phyloP scores from a whole-genome alignment of 1,140 invertebrate species.

The Artemia franciscana region DNA sequence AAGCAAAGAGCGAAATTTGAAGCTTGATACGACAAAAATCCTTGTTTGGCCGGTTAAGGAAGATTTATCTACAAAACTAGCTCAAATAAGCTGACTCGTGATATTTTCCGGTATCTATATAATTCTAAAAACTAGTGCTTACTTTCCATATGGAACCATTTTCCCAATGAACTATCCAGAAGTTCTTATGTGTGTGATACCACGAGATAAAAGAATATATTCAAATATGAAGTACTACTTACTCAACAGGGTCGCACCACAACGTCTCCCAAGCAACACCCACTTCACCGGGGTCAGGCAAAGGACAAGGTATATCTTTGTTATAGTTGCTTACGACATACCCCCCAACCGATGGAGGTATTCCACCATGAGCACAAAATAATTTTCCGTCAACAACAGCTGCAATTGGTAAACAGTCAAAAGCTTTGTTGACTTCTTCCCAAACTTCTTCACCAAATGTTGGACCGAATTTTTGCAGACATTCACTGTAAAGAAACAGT shows the following conservation, averaged over 20 bases:
- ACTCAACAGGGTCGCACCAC: constrained; percentile 51
- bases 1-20: too few relatives aligned
- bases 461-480: neutral
- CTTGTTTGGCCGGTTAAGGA: too few relatives aligned
- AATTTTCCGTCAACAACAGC: constrained; percentile 43
- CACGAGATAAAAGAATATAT: too few relatives aligned
- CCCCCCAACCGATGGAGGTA: constrained; percentile 32
- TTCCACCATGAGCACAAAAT: constrained; percentile 49
- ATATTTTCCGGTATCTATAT: too few relatives aligned
- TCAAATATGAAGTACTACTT: constrained; percentile 10
- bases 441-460: constrained; percentile 32
- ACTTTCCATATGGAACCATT: too few relatives aligned
- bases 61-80: too few relatives aligned
- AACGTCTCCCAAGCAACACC: constrained; percentile 45
- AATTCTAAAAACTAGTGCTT: too few relatives aligned
- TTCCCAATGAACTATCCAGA: too few relatives aligned
- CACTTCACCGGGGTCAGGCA: constrained; percentile 35
- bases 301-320: constrained; percentile 33
- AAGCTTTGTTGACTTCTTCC: constrained; percentile 39
- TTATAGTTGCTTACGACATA: constrained; percentile 26
- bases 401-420: constrained; percentile 41
- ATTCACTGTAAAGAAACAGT: constrained; percentile 22
- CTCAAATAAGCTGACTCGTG: too few relatives aligned
- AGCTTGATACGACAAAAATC: too few relatives aligned
- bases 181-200: too few relatives aligned